Conservation (phyloP, 2,113 vertebrate genomes). For the Phoenicopterus ruber region DNA sequence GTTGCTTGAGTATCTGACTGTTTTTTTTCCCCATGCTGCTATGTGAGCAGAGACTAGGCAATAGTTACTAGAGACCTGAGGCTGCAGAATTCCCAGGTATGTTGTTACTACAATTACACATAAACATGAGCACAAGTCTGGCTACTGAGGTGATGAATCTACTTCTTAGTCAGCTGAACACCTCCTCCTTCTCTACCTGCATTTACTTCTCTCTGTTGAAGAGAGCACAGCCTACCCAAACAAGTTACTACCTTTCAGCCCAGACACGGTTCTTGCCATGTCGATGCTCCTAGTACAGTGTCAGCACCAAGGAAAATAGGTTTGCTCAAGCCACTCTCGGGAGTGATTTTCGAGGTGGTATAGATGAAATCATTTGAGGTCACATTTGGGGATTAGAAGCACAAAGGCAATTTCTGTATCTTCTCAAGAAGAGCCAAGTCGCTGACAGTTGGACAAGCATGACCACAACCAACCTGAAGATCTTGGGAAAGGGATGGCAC, state of each 20-base stretch:
- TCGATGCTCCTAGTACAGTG: not conserved
- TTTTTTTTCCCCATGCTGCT: not conserved
- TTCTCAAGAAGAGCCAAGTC: not conserved
- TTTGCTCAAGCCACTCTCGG: not conserved
- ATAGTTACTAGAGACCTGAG: not conserved
- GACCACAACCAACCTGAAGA: not conserved
- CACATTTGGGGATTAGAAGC: not conserved
- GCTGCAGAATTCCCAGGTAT: not conserved
- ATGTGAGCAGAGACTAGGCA: not conserved
- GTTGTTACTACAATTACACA: not conserved
- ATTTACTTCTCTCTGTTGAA: not conserved
- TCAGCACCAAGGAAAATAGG: not conserved
- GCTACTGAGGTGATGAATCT: not conserved
- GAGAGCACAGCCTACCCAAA: not conserved
- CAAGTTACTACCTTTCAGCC: not conserved
- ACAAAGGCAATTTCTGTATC: not conserved
- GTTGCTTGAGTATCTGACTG: not conserved
- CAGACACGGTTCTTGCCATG: fast-evolving
- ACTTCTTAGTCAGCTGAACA: not conserved
- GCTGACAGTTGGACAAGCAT: not conserved
- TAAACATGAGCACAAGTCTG: not conserved
- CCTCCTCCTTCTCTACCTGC: not conserved
- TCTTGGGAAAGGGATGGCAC: not conserved
- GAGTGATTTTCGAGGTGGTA: not conserved
- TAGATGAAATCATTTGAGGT: not conserved